Base-by-base conservation (phyloP, 2,797 vertebrate genomes). In the Gadopsis marmoratus region DNA sequence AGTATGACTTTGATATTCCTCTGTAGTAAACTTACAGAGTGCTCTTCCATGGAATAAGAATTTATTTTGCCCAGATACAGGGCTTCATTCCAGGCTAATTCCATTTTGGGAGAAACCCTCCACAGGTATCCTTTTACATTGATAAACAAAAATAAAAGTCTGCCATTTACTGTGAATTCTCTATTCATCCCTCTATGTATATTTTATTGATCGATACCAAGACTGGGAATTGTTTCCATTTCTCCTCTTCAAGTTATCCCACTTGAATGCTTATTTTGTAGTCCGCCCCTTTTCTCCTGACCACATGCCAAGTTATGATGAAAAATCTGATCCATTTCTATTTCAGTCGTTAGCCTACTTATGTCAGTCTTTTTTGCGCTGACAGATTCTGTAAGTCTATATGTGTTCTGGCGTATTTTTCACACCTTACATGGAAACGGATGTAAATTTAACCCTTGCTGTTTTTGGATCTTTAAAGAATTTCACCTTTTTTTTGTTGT, bases 301-400 rank as follows among this genome's bases (percentile, higher is more conserved):
- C 56, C 4, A 0, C 62, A 31, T 61, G 89, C 84, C 87, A 89
- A 89, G 89, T 78, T 85, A 26, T 84, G 87, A 80, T 85, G 86
- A 91, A 91, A 88, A 89, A 92, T 89, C 71, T 58, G 90, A 93
- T 93, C 91, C 88, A 89, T 84, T 91, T 92, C 92, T 92, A 93
- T 93, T 93, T 92, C 87, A 90, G 91, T 91, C 88, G 72, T 81
- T 86, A 76, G 70, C 78, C 72, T 68, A 79, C 75, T 88, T 89
- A 89, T 87, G 91, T 81, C 60, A 62, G 87, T 51, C 81, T 91
- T 91, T 86, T 84, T 91, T 88, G 82, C 73, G 90, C 78, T 92
- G 92, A 93, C 91, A 89, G 82, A 72, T 87, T 89, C 89, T 88
- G 85, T 86, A 77, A 91, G 85, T 90, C 91, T 92, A 92, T 90